Evolutionary conservation across 53 echinoderm and acorn worm species (phyloP), one percentile per base, ranked within the genome.

Genomic region (Holothuria leucospilota): DNA sequence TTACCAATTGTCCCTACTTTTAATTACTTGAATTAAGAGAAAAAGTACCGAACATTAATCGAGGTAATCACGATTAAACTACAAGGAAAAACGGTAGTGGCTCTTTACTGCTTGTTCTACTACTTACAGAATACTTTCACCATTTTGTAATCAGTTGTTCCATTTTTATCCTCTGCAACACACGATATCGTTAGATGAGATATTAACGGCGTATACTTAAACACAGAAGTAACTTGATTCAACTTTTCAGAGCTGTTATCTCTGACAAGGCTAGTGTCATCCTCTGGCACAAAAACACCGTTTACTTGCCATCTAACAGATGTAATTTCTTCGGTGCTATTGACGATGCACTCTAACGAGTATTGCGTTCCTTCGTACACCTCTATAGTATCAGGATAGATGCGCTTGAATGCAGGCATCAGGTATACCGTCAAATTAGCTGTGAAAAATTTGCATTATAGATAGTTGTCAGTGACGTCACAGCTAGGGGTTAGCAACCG

Each of bases 291-390:
- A 5, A 4, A 4, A 0, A 30, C 3, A 7, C 12, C 61, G 21
- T 80, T 80, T 21, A 80, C 59, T 59, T 80, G 21, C 80, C 80
- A 80, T 5, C 8, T 25, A 62, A 80, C 56, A 13, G 30, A 30
- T 25, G 27, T 13, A 16, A 80, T 61, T 3, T 29, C 38, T 8
- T 80, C 23, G 28, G 80, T 80, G n/a, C 80, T 80, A 59, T 80
- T 80, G 5, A 59, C 80, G 25, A 51, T 62, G 38, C 80, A 80
- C 4, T 29, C 30, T 16, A 80, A 34, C 27, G 38, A 15, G 21
- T 80, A 80, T 26, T 25, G 24, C 6, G 80, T 59, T 24, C 60
- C 53, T 20, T 25, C 29, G 26, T 60, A 80, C 2, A 60, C 80
- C 29, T 80, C 60, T 51, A 80, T 62, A 16, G 61, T 80, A 10